A percentile compares a stretch with the other conserved stretches of the same genome.
Evolutionary conservation across 53 echinoderm and acorn worm species (phyloP).

Genomic region (Echinarachnius parma): DNA sequence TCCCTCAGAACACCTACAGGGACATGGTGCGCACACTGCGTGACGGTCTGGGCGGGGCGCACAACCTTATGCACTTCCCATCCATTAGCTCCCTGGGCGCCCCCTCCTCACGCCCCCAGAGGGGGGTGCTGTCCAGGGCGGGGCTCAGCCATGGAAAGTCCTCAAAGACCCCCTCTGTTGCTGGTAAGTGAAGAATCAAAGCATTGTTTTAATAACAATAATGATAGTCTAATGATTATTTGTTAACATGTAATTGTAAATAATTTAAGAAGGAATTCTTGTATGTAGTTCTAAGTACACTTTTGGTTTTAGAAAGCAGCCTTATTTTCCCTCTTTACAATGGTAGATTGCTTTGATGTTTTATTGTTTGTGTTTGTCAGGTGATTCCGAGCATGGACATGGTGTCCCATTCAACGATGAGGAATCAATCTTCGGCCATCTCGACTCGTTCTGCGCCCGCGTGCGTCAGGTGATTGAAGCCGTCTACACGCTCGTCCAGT

Average conservation of each 20-base stretch:
- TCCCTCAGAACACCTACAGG: conserved; percentile 82
- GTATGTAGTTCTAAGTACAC: too few species aligned
- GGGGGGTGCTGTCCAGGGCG: conserved; percentile 58
- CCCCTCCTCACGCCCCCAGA: conserved; percentile 60
- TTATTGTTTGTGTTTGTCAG: conserved; percentile 16
- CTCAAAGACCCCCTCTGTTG: conserved; percentile 93
- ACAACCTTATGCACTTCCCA: conserved; percentile 89
- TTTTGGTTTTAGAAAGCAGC: too few species aligned
- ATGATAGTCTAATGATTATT: too few species aligned
- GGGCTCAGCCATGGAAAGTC: conserved; percentile 70
- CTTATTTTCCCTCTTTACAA: background rate
- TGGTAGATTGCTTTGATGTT: conserved; percentile 2
- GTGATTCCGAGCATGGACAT: conserved; percentile 84
- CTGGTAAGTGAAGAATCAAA: too few species aligned
- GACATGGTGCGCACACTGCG: conserved; percentile 87
- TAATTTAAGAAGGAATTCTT: too few species aligned
- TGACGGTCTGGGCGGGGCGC: conserved; percentile 96
- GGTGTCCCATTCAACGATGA: conserved; percentile 94
- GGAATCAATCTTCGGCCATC: conserved; percentile 96
- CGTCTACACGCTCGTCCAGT: conserved; percentile 90
- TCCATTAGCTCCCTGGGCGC: conserved; percentile 95
- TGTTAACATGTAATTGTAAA: too few species aligned
- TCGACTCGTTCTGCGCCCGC: conserved; percentile 88
- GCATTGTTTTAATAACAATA: too few species aligned
- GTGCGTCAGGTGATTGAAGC: conserved; percentile 84